phyloP scores from a whole-genome alignment of 2,888 invertebrate genomes.

The Dendrolimus pini region DNA sequence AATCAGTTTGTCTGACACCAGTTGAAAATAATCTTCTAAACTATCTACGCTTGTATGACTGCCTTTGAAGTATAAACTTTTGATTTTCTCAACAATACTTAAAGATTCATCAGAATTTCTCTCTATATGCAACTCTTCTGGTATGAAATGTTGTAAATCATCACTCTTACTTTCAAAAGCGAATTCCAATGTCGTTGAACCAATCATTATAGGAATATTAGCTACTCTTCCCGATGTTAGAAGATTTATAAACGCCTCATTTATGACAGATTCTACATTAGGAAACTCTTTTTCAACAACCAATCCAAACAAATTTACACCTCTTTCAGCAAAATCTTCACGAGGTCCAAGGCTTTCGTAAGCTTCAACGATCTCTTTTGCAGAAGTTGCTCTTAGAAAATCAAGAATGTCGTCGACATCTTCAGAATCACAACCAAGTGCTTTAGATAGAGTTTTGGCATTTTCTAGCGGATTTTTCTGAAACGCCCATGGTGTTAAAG shows the following conservation, averaged over 20 bases:
- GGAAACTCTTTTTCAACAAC: slow-evolving; percentile 62
- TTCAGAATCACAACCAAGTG: slow-evolving; percentile 47
- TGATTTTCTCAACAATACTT: slow-evolving; percentile 41
- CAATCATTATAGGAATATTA: slow-evolving; percentile 56
- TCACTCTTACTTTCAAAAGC: slow-evolving; percentile 30
- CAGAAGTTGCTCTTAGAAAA: slow-evolving; percentile 47
- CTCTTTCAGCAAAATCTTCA: slow-evolving; percentile 17
- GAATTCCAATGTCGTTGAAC: slow-evolving; percentile 45
- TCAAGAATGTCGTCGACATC: slow-evolving; percentile 53
- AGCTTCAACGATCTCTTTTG: slow-evolving; percentile 50
- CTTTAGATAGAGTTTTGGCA: slow-evolving; percentile 40
- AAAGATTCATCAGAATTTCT: slow-evolving; percentile 41
- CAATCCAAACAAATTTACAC: slow-evolving; percentile 24
- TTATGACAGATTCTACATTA: slow-evolving; percentile 46
- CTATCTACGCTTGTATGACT: slow-evolving; percentile 35
- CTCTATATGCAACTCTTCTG: slow-evolving; percentile 42
- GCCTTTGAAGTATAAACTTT: slow-evolving; percentile 48
- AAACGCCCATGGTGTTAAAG: slow-evolving; percentile 29
- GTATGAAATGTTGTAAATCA: slow-evolving; percentile 49
- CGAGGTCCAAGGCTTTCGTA: slow-evolving; percentile 23
- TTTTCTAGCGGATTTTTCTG: slow-evolving; percentile 50
- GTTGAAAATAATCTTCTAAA: slow-evolving; percentile 39
- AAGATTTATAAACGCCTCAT: slow-evolving; percentile 48
- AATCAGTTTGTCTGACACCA: slow-evolving; percentile 44
- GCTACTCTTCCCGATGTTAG: slow-evolving; percentile 54